Percentiles rank a stretch among this genome's conserved stretches.
Evolutionary conservation across 2,113 vertebrate genomes (phyloP).

Genomic region (Rissa tridactyla): DNA sequence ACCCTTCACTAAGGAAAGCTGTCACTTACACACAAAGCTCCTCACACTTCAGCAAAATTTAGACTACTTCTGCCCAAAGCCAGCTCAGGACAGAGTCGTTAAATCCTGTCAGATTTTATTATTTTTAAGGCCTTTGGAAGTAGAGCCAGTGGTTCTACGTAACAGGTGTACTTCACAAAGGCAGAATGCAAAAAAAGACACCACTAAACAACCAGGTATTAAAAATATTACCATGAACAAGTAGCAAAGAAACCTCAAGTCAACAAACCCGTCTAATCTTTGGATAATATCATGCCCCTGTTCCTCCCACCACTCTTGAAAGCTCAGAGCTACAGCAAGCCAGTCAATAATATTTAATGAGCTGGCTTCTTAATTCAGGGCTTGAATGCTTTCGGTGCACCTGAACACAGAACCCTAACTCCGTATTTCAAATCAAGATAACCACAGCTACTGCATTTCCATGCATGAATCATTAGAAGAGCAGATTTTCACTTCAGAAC

Average conservation of each 20-base stretch:
- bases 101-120: not conserved
- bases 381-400: not conserved
- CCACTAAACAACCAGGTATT: not conserved
- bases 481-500: conserved; percentile 14
- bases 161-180: conserved; percentile 19
- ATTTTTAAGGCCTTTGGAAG: not conserved
- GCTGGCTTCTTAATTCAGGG: not conserved
- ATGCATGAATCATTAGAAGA: conserved; percentile 1
- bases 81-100: not conserved
- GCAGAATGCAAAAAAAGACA: not conserved
- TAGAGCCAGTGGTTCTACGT: not conserved
- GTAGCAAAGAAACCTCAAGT: conserved; percentile 10
- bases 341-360: not conserved
- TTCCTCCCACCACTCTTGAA: not conserved
- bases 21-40: conserved; percentile 32
- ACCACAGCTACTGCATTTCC: not conserved
- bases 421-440: not conserved
- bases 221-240: not conserved
- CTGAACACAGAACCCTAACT: not conserved
- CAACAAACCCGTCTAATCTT: not conserved
- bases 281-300: not conserved
- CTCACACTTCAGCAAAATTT: not conserved
- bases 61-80: not conserved
- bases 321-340: not conserved
- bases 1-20: conserved; percentile 22